Base-by-base conservation (phyloP, 1,140 invertebrate genomes). In the Hesperophylax magnus region DNA sequence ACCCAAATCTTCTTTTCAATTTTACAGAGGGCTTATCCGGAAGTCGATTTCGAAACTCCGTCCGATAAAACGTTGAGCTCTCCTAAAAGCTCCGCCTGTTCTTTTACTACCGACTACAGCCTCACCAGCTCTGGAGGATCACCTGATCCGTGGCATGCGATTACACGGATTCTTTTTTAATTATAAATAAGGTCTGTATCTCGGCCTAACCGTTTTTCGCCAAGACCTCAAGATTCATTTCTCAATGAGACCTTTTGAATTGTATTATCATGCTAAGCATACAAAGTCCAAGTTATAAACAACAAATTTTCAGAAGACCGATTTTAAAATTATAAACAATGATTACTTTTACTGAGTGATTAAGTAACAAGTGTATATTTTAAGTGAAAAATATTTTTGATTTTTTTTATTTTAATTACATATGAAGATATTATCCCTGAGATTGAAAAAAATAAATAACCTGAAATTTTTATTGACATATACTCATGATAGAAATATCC, bases 1-100 rank as follows among this genome's bases (percentile, higher is more conserved):
- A 80, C 71, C 78, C 71, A 80, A 80, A 80, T 80, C 78, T 80
- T 67, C 78, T 80, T 80, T 80, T 80, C 78, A 80, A 80, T 80
- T 80, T 80, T 80, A 76, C 71, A 80, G 71, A 76, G 71, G 47
- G 78, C 54, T 80, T 80, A 80, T 75, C 71, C 71, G 78, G 78
- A 80, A 80, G 78, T 80, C 56, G 78, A 80, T 80, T 75, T 47
- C 65, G 54, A 47, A 67, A 71, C 78, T 78, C 27, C 24, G 77
- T 72, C 78, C 69, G 78, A 78, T 63, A 69, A 69, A 67, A 34
- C 47, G 61, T 53, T 54, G 47, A 72, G 69, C 69, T 72, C 56
- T 31, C 56, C 47, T 77, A 61, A 65, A 77, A 77, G 75, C 69
- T 72, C 47, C 8, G 18, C 47, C 52, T 20, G 67, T 47, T 53